These are phyloP conservation scores for Paradoxurus hermaphroditus DNA, from an alignment of 2,113 vertebrate species.

Conservation along the genomic window DNA sequence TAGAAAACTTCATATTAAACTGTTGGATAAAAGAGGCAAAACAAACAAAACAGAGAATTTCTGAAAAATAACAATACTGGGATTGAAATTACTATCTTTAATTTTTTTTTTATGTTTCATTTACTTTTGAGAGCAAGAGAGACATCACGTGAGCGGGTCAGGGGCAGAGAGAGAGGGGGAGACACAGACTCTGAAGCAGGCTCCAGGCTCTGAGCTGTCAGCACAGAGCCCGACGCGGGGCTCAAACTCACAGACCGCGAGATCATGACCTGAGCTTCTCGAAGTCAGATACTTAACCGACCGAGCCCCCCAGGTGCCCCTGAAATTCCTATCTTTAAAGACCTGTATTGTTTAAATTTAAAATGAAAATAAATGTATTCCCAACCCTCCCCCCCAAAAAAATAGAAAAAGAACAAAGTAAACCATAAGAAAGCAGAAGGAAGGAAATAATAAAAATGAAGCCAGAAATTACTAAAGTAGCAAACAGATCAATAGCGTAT, in stretches of 20 bases:
- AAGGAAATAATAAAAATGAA: not conserved
- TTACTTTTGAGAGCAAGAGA: too few species aligned
- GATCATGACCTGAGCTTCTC: too few species aligned
- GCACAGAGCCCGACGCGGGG: too few species aligned
- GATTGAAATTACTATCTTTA: too few species aligned
- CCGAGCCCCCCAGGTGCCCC: too few species aligned
- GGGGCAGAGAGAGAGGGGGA: too few species aligned
- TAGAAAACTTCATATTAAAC: not conserved
- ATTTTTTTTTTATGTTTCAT: too few species aligned
- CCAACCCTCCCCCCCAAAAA: not conserved
- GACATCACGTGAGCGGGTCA: too few species aligned
- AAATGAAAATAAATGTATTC: conserved; percentile 1
- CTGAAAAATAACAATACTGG: not conserved
- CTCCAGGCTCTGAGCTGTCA: too few species aligned
- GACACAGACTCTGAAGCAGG: too few species aligned
- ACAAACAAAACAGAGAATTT: not conserved
- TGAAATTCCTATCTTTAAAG: not conserved
- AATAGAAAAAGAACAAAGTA: not conserved
- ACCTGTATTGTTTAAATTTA: not conserved
- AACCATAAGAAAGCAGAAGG: not conserved
- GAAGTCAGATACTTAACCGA: too few species aligned
- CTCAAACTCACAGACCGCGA: too few species aligned
- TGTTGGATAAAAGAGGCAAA: not conserved
- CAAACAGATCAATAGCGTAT: not conserved
- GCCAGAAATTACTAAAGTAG: not conserved